Conservation (phyloP, 2,797 vertebrate species). For the Synanceia verrucosa region DNA sequence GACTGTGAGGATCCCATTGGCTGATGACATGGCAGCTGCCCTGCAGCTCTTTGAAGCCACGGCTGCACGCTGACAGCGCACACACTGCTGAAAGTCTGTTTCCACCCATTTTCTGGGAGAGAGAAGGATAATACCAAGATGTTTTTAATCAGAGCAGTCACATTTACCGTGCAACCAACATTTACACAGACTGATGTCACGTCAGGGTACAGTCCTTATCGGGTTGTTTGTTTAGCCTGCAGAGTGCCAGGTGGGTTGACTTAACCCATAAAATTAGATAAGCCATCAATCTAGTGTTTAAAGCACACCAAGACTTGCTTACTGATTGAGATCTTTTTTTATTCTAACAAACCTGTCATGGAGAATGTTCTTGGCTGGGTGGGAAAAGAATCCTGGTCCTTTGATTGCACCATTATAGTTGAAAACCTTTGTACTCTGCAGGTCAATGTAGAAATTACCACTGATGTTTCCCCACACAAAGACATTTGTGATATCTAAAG, state of each 20-base stretch:
- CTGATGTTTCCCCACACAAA: conserved; percentile 93
- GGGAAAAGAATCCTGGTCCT: conserved; percentile 85
- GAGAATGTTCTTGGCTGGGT: conserved; percentile 78
- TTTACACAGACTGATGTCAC: background rate
- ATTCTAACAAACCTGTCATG: conserved; percentile 83
- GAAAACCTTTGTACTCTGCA: conserved; percentile 87
- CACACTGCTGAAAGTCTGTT: conserved; percentile 77
- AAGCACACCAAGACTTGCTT: background rate
- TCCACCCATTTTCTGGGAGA: conserved; percentile 84
- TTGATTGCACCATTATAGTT: conserved; percentile 83
- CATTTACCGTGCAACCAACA: conserved; percentile 14
- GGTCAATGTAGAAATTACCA: conserved; percentile 86
- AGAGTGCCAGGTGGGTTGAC: background rate
- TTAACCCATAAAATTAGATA: background rate
- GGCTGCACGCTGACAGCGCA: conserved; percentile 50
- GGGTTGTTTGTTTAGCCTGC: conserved; percentile 7
- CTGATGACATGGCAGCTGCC: conserved; percentile 74
- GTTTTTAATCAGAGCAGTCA: background rate
- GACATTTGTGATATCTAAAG: conserved; percentile 88
- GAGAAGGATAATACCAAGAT: background rate
- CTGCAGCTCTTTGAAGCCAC: conserved; percentile 57
- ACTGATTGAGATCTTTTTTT: background rate
- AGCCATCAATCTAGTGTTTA: background rate
- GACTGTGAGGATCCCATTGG: conserved; percentile 81
- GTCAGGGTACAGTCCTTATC: background rate